Evolutionary conservation across 2,888 invertebrate genomes (phyloP).

Genomic region (Phaonia tiefii): DNA sequence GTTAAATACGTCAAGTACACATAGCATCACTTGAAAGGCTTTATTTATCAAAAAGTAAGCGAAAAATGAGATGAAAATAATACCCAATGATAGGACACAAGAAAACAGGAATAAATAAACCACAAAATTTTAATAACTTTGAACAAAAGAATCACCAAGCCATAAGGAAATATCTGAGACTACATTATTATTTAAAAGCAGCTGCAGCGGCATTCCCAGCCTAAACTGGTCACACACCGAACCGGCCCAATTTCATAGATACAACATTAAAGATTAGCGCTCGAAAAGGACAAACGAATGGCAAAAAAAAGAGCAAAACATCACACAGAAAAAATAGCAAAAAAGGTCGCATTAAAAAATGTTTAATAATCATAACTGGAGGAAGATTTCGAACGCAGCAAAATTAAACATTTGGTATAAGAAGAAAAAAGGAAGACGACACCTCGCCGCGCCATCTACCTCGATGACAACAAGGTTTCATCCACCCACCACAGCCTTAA

Average conservation of each 20-base stretch:
- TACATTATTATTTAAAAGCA: conserved; percentile 26
- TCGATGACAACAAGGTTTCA: conserved; percentile 29
- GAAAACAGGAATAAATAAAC: conserved; percentile 34
- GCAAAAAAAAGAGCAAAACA: conserved; percentile 32
- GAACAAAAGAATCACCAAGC: conserved; percentile 51
- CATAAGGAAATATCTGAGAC: conserved; percentile 46
- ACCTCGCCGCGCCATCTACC: neutral
- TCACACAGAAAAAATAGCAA: neutral
- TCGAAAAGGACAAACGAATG: too few species aligned
- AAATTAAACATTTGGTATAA: conserved; percentile 30
- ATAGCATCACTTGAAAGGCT: conserved; percentile 37
- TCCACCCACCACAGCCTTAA: too few species aligned
- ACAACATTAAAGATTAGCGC: conserved; percentile 36
- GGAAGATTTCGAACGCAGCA: conserved; percentile 12
- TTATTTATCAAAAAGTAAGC: conserved; percentile 22
- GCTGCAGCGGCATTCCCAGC: neutral
- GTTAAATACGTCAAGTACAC: conserved; percentile 45
- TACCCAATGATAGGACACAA: conserved; percentile 23
- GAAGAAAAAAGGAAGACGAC: conserved; percentile 8
- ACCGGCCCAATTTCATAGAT: conserved; percentile 30
- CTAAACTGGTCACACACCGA: neutral
- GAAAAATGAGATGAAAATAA: conserved; percentile 34
- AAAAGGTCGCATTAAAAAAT: conserved; percentile 53
- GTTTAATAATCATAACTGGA: conserved; percentile 47
- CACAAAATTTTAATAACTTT: conserved; percentile 49